Base-by-base conservation (phyloP, 2,888 invertebrate genomes). In the Netelia inedita region DNA sequence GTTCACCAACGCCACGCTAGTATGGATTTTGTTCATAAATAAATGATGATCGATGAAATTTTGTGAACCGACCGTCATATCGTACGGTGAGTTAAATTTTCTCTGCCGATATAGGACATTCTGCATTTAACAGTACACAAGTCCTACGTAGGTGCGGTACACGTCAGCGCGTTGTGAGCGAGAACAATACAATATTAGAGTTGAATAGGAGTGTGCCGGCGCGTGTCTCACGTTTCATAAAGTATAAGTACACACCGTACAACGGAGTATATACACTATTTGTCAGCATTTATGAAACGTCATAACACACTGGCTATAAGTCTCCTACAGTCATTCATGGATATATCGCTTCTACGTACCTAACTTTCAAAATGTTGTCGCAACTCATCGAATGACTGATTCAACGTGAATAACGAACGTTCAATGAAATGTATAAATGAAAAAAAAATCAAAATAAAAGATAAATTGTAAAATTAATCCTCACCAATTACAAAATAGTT, bases 151-250 rank as follows among this genome's bases (percentile, higher is more conserved):
- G 46, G 41, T 61, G 69, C 19, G 46, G 43, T 76, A 71, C 57
- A 80, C 84, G 80, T 81, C 84, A 79, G 84, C 84, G 50, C 76
- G 81, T 72, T 82, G 66, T 72, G 72, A 79, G 75, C 76, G 82
- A 81, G 81, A 87, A 88, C 88, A 88, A 88, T 88, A 79, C 80
- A 57, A 85, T 88, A 88, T 86, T 85, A 85, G 82, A 87, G 84
- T 87, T 91, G 91, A 92, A 92, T 91, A 81, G 92, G 87, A 92
- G 90, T 91, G 93, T 93, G 93, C 88, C 92, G 93, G 91, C 93
- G 91, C 93, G 93, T 93, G 93, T 90, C 92, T 88, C 88, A 81
- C 87, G 88, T 86, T 79, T 88, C 87, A 88, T 87, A 87, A 80
- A 78, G 50, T 74, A 65, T 88, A 83, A 82, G 79, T 72, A 69